Conservation (phyloP, 2,797 vertebrate genomes). For the Sternarchorhynchus goeldii region DNA sequence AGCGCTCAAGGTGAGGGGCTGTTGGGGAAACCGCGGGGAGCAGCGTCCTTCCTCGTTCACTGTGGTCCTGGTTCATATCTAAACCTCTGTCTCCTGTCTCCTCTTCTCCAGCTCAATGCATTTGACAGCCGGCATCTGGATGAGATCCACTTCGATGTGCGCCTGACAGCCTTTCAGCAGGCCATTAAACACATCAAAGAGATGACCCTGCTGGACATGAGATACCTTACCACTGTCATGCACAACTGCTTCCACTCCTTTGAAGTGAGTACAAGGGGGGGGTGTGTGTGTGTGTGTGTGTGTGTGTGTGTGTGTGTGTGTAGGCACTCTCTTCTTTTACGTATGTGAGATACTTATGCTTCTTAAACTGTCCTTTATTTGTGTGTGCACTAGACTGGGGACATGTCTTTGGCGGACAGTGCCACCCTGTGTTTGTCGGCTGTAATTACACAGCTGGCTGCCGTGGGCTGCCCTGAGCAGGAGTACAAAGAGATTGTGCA, state of each 20-base stretch:
- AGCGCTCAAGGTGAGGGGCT: constrained; percentile 78
- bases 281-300: neutral
- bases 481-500: constrained; percentile 86
- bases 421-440: constrained; percentile 87
- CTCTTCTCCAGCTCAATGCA: constrained; percentile 83
- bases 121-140: constrained; percentile 93
- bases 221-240: constrained; percentile 82
- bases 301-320: neutral
- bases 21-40: neutral
- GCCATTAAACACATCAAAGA: constrained; percentile 76
- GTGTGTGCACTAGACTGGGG: constrained; percentile 79
- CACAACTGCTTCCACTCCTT: constrained; percentile 96
- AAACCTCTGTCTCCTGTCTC: neutral
- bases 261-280: constrained; percentile 76
- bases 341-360: too few relatives aligned
- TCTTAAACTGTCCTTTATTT: neutral
- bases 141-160: constrained; percentile 90
- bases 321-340: too few relatives aligned
- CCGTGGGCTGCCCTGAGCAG: constrained; percentile 73
- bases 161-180: constrained; percentile 87
- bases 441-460: constrained; percentile 80
- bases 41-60: neutral
- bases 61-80: neutral
- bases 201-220: constrained; percentile 85
- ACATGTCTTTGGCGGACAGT: constrained; percentile 94